phyloP scores from a whole-genome alignment of 2,797 vertebrate genomes.

The Acestrorhynchus altus region DNA sequence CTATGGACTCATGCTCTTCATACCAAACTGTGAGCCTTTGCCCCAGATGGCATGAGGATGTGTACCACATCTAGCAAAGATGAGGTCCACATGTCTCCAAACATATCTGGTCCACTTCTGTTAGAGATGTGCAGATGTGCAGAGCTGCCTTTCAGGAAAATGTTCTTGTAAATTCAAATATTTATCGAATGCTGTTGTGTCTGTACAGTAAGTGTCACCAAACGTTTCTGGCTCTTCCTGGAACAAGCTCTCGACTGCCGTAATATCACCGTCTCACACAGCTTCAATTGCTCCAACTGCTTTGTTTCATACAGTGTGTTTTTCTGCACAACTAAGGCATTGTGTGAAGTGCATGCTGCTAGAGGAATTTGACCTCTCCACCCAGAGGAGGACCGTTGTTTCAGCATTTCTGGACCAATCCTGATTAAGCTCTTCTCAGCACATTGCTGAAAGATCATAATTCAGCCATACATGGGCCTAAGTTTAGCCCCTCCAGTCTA shows the following conservation, averaged over 20 bases:
- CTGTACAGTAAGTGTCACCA: no score
- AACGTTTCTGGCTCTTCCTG: background rate
- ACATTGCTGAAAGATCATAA: constrained; percentile 22
- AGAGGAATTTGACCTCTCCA: constrained; percentile 22
- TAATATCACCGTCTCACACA: background rate
- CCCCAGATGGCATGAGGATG: no score
- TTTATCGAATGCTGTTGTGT: no score
- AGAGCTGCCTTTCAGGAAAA: no score
- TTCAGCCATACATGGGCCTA: constrained; percentile 29
- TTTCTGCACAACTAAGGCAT: background rate
- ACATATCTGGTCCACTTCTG: no score
- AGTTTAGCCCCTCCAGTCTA: constrained; percentile 33
- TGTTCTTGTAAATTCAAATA: no score
- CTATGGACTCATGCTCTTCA: no score
- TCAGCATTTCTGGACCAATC: constrained; percentile 8
- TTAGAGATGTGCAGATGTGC: no score
- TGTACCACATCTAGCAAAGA: no score
- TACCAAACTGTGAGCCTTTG: no score
- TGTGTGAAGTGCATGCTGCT: background rate
- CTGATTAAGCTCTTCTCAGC: constrained; percentile 31
- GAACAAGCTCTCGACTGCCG: background rate
- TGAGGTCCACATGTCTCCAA: no score
- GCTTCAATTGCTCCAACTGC: background rate
- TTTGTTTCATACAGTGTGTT: background rate
- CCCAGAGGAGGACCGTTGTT: background rate